Conservation (phyloP, 2,113 vertebrate genomes). For the Castor canadensis region DNA sequence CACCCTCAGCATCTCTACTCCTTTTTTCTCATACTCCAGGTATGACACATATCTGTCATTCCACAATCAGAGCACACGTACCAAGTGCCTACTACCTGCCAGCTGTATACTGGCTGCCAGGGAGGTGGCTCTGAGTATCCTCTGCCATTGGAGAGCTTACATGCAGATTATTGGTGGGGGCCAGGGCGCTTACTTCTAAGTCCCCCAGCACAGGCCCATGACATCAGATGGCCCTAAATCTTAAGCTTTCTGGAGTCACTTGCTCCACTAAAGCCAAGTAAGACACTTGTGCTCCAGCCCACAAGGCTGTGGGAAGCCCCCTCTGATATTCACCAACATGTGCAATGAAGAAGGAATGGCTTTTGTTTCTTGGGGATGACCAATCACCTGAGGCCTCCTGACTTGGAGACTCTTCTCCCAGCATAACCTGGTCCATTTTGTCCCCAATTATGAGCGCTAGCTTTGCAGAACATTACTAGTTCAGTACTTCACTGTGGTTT, state of each 20-base stretch:
- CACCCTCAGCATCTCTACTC: neutral
- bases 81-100: neutral
- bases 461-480: neutral
- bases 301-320: neutral
- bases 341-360: neutral
- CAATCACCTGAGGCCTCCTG: neutral
- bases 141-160: neutral
- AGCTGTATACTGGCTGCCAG: neutral
- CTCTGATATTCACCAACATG: neutral
- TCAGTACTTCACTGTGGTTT: too few relatives aligned
- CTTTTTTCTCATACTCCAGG: neutral
- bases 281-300: neutral
- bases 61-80: neutral
- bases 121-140: neutral
- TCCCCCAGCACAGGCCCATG: neutral
- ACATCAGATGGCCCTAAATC: neutral
- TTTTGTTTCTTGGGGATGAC: slow-evolving; percentile 15
- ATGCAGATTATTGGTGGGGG: neutral
- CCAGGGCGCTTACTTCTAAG: neutral
- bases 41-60: neutral
- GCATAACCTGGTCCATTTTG: neutral
- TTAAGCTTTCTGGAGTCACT: neutral
- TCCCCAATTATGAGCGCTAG: neutral
- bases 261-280: neutral
- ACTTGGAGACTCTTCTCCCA: neutral